phyloP scores from a whole-genome alignment of 1,140 invertebrate genomes.

The Hetaerina americana region DNA sequence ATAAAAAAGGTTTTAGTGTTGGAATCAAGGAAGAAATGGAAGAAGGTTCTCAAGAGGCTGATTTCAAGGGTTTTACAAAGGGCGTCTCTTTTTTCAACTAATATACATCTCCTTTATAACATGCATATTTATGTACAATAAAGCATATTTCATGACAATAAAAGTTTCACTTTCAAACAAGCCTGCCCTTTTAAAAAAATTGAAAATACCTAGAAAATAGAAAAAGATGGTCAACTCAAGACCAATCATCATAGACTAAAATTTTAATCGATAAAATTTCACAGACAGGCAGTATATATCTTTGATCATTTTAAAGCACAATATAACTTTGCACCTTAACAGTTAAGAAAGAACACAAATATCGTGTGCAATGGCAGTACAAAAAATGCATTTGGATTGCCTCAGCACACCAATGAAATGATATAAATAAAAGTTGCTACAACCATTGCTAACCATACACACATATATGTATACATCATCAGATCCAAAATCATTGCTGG shows the following conservation, averaged over 20 bases:
- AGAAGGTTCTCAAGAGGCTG: background rate
- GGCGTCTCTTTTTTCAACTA: slow-evolving; percentile 1
- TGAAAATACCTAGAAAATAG: background rate
- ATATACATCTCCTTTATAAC: background rate
- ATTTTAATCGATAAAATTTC: background rate
- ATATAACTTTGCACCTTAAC: background rate
- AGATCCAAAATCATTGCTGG: background rate
- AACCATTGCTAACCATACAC: background rate
- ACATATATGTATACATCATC: background rate
- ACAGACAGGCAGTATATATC: background rate
- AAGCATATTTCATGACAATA: background rate
- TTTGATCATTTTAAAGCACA: background rate
- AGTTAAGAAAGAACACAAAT: background rate
- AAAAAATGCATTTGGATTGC: background rate
- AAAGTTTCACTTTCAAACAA: background rate
- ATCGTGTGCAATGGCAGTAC: background rate
- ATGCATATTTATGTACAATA: background rate
- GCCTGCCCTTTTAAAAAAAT: background rate
- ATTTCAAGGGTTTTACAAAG: background rate
- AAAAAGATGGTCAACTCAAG: background rate
- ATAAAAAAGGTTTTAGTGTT: background rate
- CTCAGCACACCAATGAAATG: background rate
- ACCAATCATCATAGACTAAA: background rate
- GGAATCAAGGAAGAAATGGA: background rate
- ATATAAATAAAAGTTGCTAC: background rate